Evolutionary conservation across 2,113 vertebrate genomes (phyloP), one percentile per base, ranked within the genome.

Genomic region (Rhinoptilus africanus): DNA sequence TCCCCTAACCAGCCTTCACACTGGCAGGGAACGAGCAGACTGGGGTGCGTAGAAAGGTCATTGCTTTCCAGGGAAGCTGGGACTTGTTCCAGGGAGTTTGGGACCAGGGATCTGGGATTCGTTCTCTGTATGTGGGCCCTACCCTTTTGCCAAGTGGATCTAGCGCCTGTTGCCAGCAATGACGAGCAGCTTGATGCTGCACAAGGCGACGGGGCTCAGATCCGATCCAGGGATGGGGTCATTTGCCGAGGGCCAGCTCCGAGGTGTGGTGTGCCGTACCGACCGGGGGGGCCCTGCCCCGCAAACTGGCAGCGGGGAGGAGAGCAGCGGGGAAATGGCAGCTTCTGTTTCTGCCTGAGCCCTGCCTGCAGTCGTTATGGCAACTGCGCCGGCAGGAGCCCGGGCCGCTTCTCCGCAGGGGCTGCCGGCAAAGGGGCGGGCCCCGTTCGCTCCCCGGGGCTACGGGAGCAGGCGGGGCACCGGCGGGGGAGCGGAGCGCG

Each of bases 361-460:
- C n/a, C 66, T 51, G 34, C 62, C 59, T 43, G 47, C n/a, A 78
- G 94, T 94, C 92, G 88, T 94, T 96, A 96, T 96, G 94, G 92
- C 68, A 94, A 93, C 96, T 35, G 85, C n/a, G 35, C 60, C 37
- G 43, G 41, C 48, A 56, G 75, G 14, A 73, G 50, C 59, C 57
- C 9, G 15, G 50, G 69, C 43, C 35, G 32, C 87, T 50, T 18
- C 60, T 39, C 63, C 28, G 18, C 23, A 9, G 60, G 23, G 83
- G 15, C 74, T 51, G 75, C 62, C 34, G 47, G 30, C 10, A 9
- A 20, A 23, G 37, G 51, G 51, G n/a, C 17, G 23, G 60, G 34
- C 48, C 28, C 9, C 12, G 4, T n/a, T 27, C 47, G 11, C n/a
- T 43, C 8, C 23, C 17, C 23, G 10, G 66, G 73, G 28, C 81